Evolutionary conservation across 2,888 invertebrate species (phyloP), one percentile per base, ranked within the genome.

Genomic region (Phengaris arion): DNA sequence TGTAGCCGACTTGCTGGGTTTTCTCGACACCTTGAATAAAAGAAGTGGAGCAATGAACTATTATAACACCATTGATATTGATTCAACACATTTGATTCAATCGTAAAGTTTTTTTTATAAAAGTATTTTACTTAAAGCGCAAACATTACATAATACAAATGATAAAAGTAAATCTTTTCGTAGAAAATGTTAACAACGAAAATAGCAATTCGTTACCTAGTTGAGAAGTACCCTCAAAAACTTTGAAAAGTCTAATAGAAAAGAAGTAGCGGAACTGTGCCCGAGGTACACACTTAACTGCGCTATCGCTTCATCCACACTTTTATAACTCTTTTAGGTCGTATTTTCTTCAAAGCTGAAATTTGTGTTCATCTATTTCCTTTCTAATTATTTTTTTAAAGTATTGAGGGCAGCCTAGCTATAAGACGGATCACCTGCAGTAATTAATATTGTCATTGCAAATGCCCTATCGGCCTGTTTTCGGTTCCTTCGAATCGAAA

Each of bases 151-250:
- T 15, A 12, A 64, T 64, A 12, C 12, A 64, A 35, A 45, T 12
- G 12, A 64, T 12, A 64, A 9, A 22, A 35, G 12, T 45, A 35
- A 35, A 12, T 45, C 12, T 64, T 64, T 64, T 59, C 9, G 15
- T 15, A 10, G 6, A 64, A 45, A 64, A 64, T 35, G 12, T 6
- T 64, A 35, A 12, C 64, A 64, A 35, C 35, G 35, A 64, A 35
- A 64, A 64, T 35, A 64, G 12, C 6, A 64, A 35, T 64, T 64
- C 35, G 64, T 64, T 74, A 15, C 74, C 15, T 46, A 74, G 59
- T 59, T 74, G 48, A 59, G 57, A 57, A 74, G 59, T 59, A 59
- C 57, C 46, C 57, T 59, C 74, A 59, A 64, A 64, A 64, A 64
- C 64, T n/a, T 22, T n/a, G 48, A 48, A 74, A 48, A 59, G 74